Evolutionary conservation across 2,113 vertebrate genomes (phyloP).

Genomic region (Lonchura striata): DNA sequence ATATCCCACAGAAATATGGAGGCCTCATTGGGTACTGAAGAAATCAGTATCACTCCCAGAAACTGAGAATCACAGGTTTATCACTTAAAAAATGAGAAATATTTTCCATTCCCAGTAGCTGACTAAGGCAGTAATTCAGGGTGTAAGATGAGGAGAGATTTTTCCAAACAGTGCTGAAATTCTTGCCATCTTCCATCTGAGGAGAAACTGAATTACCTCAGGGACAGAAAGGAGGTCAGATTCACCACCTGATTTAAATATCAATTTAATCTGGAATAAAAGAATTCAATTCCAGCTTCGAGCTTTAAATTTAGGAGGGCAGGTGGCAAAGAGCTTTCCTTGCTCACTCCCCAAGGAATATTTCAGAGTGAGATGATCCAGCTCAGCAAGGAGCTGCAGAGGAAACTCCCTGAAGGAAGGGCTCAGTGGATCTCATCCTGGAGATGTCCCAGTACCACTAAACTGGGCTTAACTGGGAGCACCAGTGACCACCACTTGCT

Average conservation of each 20-base stretch:
- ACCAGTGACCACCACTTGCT: neutral
- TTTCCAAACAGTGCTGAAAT: neutral
- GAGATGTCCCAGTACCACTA: neutral
- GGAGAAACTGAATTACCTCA: neutral
- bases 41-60: neutral
- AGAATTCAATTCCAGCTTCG: neutral
- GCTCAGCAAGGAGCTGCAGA: too few relatives aligned
- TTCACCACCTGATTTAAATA: neutral
- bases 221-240: neutral
- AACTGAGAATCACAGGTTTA: neutral
- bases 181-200: neutral
- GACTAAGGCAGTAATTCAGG: neutral
- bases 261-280: neutral
- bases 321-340: neutral
- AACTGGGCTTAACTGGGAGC: neutral
- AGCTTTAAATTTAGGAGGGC: neutral
- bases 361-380: neutral
- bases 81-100: neutral
- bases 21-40: neutral
- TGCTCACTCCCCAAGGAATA: neutral
- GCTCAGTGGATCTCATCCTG: neutral
- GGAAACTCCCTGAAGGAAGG: neutral
- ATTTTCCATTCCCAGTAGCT: neutral
- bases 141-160: neutral
- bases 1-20: neutral